Percentiles rank a stretch among this genome's conserved stretches.
phyloP scores from a whole-genome alignment of 2,113 vertebrate species.

The Platysteira castanea region DNA sequence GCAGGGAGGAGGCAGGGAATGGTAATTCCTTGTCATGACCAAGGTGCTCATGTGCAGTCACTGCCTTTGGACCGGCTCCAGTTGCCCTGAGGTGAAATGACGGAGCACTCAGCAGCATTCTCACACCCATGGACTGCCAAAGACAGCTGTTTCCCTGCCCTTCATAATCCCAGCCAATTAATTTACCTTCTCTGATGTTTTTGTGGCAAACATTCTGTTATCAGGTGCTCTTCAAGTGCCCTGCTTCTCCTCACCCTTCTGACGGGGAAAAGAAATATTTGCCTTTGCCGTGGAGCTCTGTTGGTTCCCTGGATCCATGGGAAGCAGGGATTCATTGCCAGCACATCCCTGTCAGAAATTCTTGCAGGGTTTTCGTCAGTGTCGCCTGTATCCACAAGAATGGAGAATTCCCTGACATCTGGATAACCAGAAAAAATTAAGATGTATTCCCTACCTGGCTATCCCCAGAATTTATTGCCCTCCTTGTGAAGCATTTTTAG shows the following conservation, averaged over 20 bases:
- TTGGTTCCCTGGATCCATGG: not conserved
- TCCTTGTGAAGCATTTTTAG: not conserved
- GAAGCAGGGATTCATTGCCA: not conserved
- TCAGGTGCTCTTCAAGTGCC: not conserved
- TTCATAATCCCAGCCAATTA: not conserved
- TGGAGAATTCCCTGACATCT: fast-evolving
- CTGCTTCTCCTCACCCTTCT: not conserved
- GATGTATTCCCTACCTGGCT: not conserved
- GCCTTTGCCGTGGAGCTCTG: not conserved
- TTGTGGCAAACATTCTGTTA: not conserved
- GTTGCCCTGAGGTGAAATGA: not conserved
- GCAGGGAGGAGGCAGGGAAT: not conserved
- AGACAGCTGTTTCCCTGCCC: not conserved
- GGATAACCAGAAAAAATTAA: not conserved
- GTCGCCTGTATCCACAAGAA: not conserved
- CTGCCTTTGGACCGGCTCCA: not conserved
- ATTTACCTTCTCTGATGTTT: not conserved
- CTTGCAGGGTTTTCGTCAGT: not conserved
- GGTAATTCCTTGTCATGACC: not conserved
- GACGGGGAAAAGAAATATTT: not conserved
- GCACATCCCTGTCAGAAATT: not conserved
- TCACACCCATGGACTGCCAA: slow-evolving; percentile 5
- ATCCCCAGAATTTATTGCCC: not conserved
- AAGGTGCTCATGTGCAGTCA: not conserved
- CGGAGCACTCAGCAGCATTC: not conserved